Evolutionary conservation across 2,113 vertebrate genomes (phyloP).

Genomic region (Vimba vimba): DNA sequence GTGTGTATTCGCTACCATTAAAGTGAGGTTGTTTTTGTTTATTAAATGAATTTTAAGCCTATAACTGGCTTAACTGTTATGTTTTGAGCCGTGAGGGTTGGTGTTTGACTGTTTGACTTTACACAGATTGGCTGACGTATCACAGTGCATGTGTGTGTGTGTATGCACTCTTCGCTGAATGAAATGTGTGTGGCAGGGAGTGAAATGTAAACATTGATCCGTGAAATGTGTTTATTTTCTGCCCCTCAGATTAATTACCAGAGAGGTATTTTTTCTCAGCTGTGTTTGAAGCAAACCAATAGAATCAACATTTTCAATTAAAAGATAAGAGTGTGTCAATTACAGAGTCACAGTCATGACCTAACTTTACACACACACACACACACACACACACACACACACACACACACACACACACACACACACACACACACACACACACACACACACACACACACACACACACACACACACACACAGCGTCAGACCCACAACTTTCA

Average conservation of each 20-base stretch:
- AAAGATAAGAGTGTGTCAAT: constrained; percentile 79
- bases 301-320: constrained; percentile 74
- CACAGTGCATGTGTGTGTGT: not conserved
- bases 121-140: not conserved
- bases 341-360: constrained; percentile 47
- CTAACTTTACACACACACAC: constrained; percentile 28
- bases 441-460: not conserved
- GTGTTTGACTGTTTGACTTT: constrained; percentile 11
- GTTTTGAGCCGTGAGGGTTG: not conserved
- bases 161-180: not conserved
- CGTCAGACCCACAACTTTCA: not conserved
- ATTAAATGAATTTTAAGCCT: not conserved
- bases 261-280: constrained; percentile 66
- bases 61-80: not conserved
- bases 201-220: constrained; percentile 75
- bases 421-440: not conserved
- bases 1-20: not conserved
- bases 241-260: constrained; percentile 75
- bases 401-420: not conserved
- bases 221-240: constrained; percentile 80
- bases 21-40: not conserved
- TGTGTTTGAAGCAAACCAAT: constrained; percentile 61
- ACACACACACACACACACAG: not conserved
- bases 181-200: constrained; percentile 54
- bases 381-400: not conserved